Percentiles rank a stretch among this genome's conserved stretches.
Conservation (phyloP, 2,113 vertebrate genomes). For the Aegithalos caudatus region DNA sequence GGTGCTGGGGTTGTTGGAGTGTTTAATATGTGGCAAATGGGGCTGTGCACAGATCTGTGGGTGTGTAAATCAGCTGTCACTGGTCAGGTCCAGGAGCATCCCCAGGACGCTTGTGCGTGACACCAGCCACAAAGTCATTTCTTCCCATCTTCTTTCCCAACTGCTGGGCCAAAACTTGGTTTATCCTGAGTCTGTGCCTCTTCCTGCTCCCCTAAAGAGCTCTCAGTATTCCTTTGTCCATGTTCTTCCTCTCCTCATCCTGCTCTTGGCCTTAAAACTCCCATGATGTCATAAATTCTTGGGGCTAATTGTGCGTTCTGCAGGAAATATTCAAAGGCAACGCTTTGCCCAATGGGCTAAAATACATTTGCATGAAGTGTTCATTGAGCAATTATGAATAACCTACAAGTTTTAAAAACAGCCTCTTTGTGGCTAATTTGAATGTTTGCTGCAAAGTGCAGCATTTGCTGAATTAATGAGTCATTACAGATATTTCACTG, state of each 20-base stretch:
- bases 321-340: background rate
- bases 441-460: conserved; percentile 48
- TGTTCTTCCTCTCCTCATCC: background rate
- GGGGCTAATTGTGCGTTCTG: background rate
- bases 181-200: background rate
- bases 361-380: conserved; percentile 39
- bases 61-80: background rate
- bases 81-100: accelerated
- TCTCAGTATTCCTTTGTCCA: background rate
- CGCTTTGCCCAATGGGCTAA: conserved; percentile 33
- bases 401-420: conserved; percentile 33
- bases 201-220: background rate
- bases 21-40: accelerated
- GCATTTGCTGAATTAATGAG: conserved; percentile 61
- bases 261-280: background rate
- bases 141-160: background rate
- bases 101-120: accelerated
- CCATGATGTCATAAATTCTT: background rate
- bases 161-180: background rate
- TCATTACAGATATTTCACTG: conserved; percentile 40
- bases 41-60: background rate
- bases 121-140: background rate
- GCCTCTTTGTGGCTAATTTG: conserved; percentile 40
- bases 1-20: background rate
- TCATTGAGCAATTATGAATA: conserved; percentile 49